These are phyloP conservation scores for Dryobota labecula DNA, from an alignment of 2,888 invertebrate genomes.

Conservation along the genomic window DNA sequence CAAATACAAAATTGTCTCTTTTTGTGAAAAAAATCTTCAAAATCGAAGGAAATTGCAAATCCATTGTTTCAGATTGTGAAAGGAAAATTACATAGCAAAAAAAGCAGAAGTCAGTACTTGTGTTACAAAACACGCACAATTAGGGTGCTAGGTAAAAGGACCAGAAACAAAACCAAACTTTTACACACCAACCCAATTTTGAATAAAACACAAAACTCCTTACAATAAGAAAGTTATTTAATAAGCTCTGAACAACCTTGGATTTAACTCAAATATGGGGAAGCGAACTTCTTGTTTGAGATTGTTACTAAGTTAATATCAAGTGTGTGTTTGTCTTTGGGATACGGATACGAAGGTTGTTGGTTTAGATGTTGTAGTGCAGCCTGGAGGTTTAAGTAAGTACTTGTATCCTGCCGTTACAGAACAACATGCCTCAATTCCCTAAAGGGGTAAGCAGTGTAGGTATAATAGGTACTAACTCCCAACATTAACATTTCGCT, in stretches of 20 bases:
- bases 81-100: no score
- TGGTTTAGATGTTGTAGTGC: conserved; percentile 24
- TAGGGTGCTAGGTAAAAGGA: no score
- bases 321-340: conserved; percentile 46
- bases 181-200: conserved; percentile 34
- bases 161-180: conserved; percentile 19
- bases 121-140: no score
- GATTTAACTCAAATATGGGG: conserved; percentile 56
- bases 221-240: conserved; percentile 56
- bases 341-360: conserved; percentile 12
- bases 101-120: no score
- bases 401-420: neutral
- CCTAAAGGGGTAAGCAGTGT: neutral
- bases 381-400: neutral
- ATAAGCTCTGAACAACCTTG: conserved; percentile 41
- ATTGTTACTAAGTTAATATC: conserved; percentile 50
- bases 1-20: no score
- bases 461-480: no score
- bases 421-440: neutral
- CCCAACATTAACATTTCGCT: no score
- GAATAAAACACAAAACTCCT: conserved; percentile 48
- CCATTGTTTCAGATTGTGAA: no score
- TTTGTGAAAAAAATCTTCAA: no score
- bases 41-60: no score
- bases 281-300: conserved; percentile 37